Conservation (phyloP, 2,797 vertebrate species). For the Discoglossus pictus region DNA sequence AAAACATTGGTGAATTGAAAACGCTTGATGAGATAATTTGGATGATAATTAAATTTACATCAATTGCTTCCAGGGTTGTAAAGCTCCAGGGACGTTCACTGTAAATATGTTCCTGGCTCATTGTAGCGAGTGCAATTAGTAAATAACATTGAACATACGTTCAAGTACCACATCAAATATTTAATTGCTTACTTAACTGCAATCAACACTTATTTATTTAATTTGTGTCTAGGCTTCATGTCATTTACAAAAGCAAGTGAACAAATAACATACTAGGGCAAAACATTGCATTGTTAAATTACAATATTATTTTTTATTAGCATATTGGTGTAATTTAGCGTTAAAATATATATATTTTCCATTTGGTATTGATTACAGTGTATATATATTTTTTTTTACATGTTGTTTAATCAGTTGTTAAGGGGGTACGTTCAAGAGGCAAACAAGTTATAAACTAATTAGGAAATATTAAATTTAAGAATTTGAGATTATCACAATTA, state of each 20-base stretch:
- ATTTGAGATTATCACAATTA: too few species aligned
- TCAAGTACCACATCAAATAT: conserved; percentile 23
- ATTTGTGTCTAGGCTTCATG: conserved; percentile 6
- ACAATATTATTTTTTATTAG: too few species aligned
- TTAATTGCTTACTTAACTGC: conserved; percentile 8
- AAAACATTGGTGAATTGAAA: conserved; percentile 18
- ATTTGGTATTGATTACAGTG: too few species aligned
- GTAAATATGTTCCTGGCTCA: conserved; percentile 39
- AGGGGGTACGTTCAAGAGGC: too few species aligned
- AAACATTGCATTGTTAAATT: too few species aligned
- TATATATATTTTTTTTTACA: too few species aligned
- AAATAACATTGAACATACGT: conserved; percentile 32
- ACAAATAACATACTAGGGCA: too few species aligned
- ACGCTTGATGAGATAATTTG: conserved; percentile 41
- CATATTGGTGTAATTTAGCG: too few species aligned
- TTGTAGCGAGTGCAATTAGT: conserved; percentile 45
- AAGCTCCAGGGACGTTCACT: conserved; percentile 32
- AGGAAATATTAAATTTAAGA: too few species aligned
- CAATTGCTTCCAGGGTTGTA: conserved; percentile 33
- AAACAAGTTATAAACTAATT: too few species aligned
- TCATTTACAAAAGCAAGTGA: conserved; percentile 2
- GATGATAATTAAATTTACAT: conserved; percentile 50
- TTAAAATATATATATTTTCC: too few species aligned
- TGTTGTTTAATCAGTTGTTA: too few species aligned
- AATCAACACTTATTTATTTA: conserved; percentile 30